Evolutionary conservation across 2,113 vertebrate species (phyloP), one percentile per base, ranked within the genome.

Genomic region (Columba janthina): DNA sequence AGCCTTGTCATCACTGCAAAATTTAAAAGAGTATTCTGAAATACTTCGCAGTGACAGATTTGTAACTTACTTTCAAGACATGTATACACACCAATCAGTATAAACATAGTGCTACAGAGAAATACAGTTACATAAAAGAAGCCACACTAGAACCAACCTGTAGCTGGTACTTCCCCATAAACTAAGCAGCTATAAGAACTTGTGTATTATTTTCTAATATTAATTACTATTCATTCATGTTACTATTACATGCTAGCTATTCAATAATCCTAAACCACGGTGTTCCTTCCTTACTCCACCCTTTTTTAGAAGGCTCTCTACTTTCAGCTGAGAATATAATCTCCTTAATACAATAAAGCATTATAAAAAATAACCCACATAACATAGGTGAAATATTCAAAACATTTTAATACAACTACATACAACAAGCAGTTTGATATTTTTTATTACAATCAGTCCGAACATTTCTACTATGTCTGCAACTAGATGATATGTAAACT

Each of bases 1-100:
- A 11, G 85, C 94, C 73, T 96, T 97, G 70, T 92, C 96, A 96
- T 97, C 90, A 14, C 99, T 99, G 89, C 32, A 94, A 97, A 97
- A 34, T 90, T 42, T 80, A 90, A 82, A 36, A 88, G 10, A 81
- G 8, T 16, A 53, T 54, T 48, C 48, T 90, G 53, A 92, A 92
- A 73, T 44, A 78, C 29, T 53, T 88, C 42, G 76, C 11, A 72
- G 13, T 67, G 38, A 92, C 2, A 89, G 11, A 50, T 73, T 60
- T 71, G 32, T n/a, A 81, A 89, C 10, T 78, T 66, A 81, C 26
- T 87, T 66, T 76, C 51, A 73, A 60, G 9, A 17, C 18, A 21
- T 2, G 5, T 51, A 64, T 79, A 77, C 28, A 15, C 3, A 8
- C 6, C 20, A 24, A 42, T 22, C 15, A 31, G 3, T 31, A 44